phyloP scores from a whole-genome alignment of 2,888 invertebrate species.

The Cordilura impudica region DNA sequence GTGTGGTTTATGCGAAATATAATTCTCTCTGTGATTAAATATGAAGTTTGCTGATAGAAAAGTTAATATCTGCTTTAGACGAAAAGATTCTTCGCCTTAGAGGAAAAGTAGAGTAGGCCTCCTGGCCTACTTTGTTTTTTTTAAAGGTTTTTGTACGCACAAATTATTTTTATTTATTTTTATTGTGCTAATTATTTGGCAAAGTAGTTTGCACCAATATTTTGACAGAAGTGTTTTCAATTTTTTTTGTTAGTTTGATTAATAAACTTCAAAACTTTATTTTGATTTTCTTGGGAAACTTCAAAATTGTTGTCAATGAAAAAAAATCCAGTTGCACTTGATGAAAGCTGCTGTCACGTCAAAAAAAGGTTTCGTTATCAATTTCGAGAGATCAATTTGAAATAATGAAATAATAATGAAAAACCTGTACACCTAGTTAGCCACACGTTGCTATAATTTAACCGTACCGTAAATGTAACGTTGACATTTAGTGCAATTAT shows the following conservation, averaged over 20 bases:
- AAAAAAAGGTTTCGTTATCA: conserved; percentile 18
- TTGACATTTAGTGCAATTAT: no score
- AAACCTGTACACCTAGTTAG: no score
- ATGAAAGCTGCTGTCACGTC: conserved; percentile 55
- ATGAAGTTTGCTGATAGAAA: no score
- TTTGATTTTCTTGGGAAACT: conserved; percentile 59
- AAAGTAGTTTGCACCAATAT: conserved; percentile 61
- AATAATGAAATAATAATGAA: no score
- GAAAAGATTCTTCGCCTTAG: no score
- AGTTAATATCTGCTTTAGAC: no score
- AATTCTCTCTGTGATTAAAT: no score
- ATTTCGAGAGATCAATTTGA: no score
- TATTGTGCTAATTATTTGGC: conserved; percentile 55
- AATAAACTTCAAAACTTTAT: conserved; percentile 65
- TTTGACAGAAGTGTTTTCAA: conserved; percentile 64
- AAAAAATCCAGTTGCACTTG: conserved; percentile 23
- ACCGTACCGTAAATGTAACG: no score
- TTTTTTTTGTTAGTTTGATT: conserved; percentile 57
- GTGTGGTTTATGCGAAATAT: no score
- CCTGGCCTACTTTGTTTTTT: conserved; percentile 58
- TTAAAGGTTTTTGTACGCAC: conserved; percentile 30
- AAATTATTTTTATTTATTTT: conserved; percentile 58
- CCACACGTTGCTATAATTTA: no score
- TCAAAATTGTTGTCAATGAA: conserved; percentile 53
- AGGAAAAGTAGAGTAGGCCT: no score